Base-by-base conservation (phyloP, 2,113 vertebrate genomes). In the Phaethon lepturus region DNA sequence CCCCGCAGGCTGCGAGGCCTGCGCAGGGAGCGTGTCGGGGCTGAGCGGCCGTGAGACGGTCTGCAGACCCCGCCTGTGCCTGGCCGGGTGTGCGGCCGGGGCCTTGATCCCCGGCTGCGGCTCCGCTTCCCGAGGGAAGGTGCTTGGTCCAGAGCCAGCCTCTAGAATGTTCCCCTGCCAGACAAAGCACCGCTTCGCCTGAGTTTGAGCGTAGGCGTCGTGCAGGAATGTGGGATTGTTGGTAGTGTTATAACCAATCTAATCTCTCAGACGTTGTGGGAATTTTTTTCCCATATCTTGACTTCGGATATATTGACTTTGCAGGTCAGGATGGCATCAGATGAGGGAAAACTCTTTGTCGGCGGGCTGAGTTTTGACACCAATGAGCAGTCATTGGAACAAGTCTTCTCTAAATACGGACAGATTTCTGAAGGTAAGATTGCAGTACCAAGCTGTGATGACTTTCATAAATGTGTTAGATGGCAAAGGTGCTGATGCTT, bases 341-440 rank as follows among this genome's bases (percentile, higher is more conserved):
- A 99, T 63, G 99, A 99, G 84, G 99, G 99, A 10, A 99, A 99
- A 47, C 98, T 99, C 35, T 99, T 99, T 88, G 98, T 99, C 13
- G 99, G 99, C 4, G 99, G 99, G 5, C 98, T 99, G 84, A 99
- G 99, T 96, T 99, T 99, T 88, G 99, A 99, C 50, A 99, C 99
- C 45, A 99, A 99, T 7, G 99, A 99, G 60, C 99, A 99, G 49
- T 98, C 99, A 0, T 96, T 99, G 95, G 99, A 99, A 24, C 98
- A 99, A 28, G 99, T 99, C 19, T 99, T 99, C 94, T 98, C 99
- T 17, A 99, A 99, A 90, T 99, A 99, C 1, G 99, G 99, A 62
- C 98, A 98, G 80, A 99, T 99, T 44, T 98, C 99, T 0, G 99
- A 99, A 98, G 99, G 99, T 99, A 87, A 98, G 93, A 12, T 1